phyloP scores from a whole-genome alignment of 2,113 vertebrate genomes.

The Campylomormyrus numenius region DNA sequence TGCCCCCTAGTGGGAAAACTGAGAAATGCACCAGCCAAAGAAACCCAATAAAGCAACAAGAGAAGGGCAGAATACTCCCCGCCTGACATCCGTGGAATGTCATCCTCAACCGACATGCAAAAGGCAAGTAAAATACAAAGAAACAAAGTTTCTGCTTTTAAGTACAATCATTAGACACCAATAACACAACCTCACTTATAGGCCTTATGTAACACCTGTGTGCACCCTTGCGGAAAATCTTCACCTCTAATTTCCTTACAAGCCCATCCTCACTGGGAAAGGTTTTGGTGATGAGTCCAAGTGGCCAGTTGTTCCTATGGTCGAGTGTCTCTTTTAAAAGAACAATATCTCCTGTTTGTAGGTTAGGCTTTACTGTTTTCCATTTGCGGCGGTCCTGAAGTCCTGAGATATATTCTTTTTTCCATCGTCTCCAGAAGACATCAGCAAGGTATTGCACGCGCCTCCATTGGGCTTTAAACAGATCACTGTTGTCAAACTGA shows the following conservation, averaged over 20 bases:
- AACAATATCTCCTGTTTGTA: conserved; percentile 8
- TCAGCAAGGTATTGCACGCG: conserved; percentile 28
- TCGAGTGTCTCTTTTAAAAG: neutral
- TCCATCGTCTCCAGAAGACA: conserved; percentile 26
- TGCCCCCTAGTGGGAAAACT: too few relatives aligned
- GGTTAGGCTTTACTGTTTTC: conserved; percentile 19
- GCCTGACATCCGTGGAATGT: neutral
- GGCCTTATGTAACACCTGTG: conserved; percentile 5
- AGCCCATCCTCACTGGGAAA: neutral
- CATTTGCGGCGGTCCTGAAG: conserved; percentile 18
- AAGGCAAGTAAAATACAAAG: neutral
- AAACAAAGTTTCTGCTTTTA: neutral
- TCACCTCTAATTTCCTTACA: neutral
- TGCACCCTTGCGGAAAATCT: neutral
- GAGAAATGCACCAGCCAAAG: too few relatives aligned
- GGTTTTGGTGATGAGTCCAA: conserved; percentile 6
- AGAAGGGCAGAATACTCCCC: too few relatives aligned
- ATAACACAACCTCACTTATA: conserved; percentile 10
- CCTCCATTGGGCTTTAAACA: conserved; percentile 26
- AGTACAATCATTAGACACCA: neutral
- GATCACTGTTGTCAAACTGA: conserved; percentile 24
- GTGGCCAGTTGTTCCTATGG: conserved; percentile 6
- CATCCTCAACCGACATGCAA: neutral
- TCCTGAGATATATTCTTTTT: neutral
- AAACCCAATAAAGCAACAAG: too few relatives aligned